Percentiles rank a stretch among this genome's conserved stretches.
These are phyloP conservation scores for Mugil cephalus DNA, from an alignment of 2,113 vertebrate species.

Conservation along the genomic window DNA sequence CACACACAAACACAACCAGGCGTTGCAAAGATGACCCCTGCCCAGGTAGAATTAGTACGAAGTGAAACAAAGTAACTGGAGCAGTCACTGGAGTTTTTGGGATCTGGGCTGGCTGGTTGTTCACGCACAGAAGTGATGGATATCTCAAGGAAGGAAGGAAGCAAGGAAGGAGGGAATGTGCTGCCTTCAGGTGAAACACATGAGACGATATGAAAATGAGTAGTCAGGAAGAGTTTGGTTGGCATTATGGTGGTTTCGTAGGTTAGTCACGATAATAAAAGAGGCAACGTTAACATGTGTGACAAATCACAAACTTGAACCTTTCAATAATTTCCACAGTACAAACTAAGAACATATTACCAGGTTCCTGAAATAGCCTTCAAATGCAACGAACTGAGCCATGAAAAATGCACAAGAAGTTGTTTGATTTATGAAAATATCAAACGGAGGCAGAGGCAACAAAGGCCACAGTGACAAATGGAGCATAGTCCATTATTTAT, in stretches of 20 bases:
- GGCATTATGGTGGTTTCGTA: too few relatives aligned
- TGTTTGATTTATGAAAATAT: background rate
- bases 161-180: background rate
- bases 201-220: too few relatives aligned
- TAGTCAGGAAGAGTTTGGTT: too few relatives aligned
- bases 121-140: background rate
- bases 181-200: background rate
- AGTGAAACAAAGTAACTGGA: slow-evolving; percentile 56
- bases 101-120: slow-evolving; percentile 31
- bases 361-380: too few relatives aligned
- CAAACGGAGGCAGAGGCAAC: background rate
- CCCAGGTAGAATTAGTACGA: slow-evolving; percentile 35
- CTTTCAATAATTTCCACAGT: too few relatives aligned
- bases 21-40: slow-evolving; percentile 38
- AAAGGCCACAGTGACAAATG: background rate
- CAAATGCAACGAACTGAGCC: background rate
- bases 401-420: background rate
- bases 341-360: too few relatives aligned
- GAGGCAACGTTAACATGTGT: too few relatives aligned
- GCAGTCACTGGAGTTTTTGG: slow-evolving; percentile 35
- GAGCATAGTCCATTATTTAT: background rate
- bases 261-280: too few relatives aligned
- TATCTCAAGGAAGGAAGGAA: background rate
- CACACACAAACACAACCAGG: slow-evolving; percentile 29
- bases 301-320: too few relatives aligned